Percentiles rank a stretch among this genome's conserved stretches.
These are phyloP conservation scores for Malurus elegans DNA, from an alignment of 2,113 vertebrate species.

Conservation along the genomic window DNA sequence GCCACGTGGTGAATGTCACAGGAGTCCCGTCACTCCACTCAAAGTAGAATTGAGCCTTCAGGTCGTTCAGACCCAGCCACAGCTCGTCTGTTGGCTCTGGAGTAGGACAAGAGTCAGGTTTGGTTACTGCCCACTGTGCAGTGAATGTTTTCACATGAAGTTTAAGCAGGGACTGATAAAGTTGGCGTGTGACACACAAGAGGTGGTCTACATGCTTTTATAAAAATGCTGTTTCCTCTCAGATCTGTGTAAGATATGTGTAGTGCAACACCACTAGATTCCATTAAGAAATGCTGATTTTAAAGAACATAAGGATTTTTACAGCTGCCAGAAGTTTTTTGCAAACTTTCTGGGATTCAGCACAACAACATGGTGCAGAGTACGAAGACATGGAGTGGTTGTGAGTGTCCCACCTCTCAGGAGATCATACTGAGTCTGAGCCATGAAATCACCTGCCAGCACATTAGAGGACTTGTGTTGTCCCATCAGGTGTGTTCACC, in stretches of 20 bases:
- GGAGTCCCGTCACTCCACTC: slow-evolving; percentile 87
- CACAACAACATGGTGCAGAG: neutral
- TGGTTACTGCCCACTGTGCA: neutral
- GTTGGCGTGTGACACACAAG: neutral
- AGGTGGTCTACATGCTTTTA: neutral
- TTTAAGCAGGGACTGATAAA: neutral
- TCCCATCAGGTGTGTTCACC: neutral
- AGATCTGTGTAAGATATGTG: neutral
- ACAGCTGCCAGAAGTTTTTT: neutral
- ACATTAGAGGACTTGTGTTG: neutral
- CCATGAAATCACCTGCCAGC: neutral
- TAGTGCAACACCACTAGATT: neutral
- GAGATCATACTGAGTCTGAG: neutral
- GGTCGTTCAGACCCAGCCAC: slow-evolving; percentile 90
- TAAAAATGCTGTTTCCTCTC: neutral
- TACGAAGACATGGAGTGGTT: neutral
- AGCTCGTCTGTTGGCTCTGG: slow-evolving; percentile 81
- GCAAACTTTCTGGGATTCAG: neutral
- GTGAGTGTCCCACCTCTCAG: neutral
- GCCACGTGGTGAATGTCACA: slow-evolving; percentile 85
- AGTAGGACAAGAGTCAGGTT: neutral
- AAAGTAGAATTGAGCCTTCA: slow-evolving; percentile 82
- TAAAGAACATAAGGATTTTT: neutral
- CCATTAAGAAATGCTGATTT: neutral
- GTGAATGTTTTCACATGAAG: neutral